phyloP scores from a whole-genome alignment of 2,888 invertebrate genomes.

The Harmothoe impar region DNA sequence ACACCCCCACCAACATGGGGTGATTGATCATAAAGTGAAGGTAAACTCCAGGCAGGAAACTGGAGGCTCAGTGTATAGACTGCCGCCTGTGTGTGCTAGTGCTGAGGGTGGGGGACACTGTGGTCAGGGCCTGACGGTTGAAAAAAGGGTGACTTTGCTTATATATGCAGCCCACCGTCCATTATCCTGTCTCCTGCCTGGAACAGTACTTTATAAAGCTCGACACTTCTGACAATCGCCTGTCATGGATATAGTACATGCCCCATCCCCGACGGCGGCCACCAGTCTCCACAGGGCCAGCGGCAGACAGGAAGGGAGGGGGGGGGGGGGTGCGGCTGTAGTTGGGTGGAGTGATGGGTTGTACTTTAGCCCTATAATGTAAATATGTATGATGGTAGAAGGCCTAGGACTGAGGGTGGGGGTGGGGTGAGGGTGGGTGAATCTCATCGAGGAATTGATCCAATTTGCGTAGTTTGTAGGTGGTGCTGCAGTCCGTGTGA shows the following conservation, averaged over 20 bases:
- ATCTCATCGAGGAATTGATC: no score
- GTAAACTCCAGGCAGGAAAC: neutral
- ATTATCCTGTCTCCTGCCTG: neutral
- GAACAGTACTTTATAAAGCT: neutral
- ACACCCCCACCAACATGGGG: no score
- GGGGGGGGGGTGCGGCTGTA: neutral
- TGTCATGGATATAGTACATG: slow-evolving; percentile 40
- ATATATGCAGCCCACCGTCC: neutral
- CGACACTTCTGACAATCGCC: slow-evolving; percentile 9
- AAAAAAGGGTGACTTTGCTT: slow-evolving; percentile 1
- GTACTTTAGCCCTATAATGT: neutral
- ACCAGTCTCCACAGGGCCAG: neutral
- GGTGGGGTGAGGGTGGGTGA: no score
- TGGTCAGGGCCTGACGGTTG: neutral
- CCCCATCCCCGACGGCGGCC: neutral
- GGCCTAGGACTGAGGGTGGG: no score
- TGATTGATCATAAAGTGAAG: slow-evolving; percentile 55
- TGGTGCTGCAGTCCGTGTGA: no score
- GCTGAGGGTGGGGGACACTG: neutral
- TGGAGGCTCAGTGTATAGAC: neutral
- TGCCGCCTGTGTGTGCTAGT: neutral
- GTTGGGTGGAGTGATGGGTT: neutral
- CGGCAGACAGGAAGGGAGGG: neutral
- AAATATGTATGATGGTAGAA: no score
- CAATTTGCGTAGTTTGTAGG: no score